Evolutionary conservation across 2,888 invertebrate species (phyloP).

Genomic region (Ormia ochracea): DNA sequence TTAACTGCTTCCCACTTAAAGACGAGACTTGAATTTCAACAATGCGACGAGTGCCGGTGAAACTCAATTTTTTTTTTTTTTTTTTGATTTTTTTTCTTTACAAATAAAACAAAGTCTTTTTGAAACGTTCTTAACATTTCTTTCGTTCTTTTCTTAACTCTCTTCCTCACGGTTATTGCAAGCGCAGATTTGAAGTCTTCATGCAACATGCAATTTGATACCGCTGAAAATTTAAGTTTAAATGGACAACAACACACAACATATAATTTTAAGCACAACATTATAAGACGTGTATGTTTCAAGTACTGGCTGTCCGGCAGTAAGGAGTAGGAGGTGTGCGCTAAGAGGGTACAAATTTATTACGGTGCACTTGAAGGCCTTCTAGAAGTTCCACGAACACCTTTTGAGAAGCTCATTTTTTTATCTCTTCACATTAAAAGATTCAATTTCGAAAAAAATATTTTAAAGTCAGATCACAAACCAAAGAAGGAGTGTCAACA

Average conservation of each 20-base stretch:
- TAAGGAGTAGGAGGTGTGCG: not conserved
- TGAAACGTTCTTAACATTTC: not conserved
- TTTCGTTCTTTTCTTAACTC: not conserved
- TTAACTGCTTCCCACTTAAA: slow-evolving; percentile 41
- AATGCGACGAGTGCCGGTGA: not conserved
- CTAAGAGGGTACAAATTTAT: slow-evolving; percentile 68
- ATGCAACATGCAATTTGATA: slow-evolving; percentile 18
- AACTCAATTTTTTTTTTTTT: slow-evolving; percentile 6
- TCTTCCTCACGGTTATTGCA: not conserved
- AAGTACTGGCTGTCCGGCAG: not conserved
- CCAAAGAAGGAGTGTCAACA: no score
- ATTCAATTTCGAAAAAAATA: no score
- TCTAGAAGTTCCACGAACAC: no score
- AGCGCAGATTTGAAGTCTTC: slow-evolving; percentile 13
- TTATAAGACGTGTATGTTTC: not conserved
- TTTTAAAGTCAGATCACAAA: no score
- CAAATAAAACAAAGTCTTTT: not conserved
- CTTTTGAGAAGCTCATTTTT: no score
- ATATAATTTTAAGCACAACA: slow-evolving; percentile 30
- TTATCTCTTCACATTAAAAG: no score
- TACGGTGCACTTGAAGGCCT: not conserved
- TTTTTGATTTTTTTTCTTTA: no score
- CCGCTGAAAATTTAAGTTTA: not conserved
- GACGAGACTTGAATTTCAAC: slow-evolving; percentile 54
- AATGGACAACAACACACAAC: not conserved